Percentiles rank a stretch among this genome's conserved stretches.
phyloP scores from a whole-genome alignment of 2,797 vertebrate genomes.

The Danio aesculapii region DNA sequence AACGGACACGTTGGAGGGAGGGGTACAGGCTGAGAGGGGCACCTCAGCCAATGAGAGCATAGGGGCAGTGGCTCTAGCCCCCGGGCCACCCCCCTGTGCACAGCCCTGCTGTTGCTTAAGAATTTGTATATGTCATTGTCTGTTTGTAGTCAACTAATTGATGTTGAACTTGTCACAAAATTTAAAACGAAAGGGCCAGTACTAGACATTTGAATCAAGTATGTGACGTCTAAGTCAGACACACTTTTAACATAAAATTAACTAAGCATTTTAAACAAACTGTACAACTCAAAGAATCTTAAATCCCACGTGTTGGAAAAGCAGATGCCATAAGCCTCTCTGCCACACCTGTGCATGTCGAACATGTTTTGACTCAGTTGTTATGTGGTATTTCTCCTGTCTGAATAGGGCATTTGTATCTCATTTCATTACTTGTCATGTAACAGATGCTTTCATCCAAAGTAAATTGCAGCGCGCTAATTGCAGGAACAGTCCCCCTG shows the following conservation, averaged over 20 bases:
- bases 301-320: neutral
- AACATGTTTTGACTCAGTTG: slow-evolving; percentile 12
- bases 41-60: too few species aligned
- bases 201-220: too few species aligned
- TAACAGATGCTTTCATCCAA: slow-evolving; percentile 40
- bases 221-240: neutral
- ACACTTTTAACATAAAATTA: neutral
- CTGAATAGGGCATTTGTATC: slow-evolving; percentile 16
- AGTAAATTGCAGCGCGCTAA: slow-evolving; percentile 34
- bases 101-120: too few species aligned
- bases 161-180: too few species aligned
- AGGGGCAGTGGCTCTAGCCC: too few species aligned
- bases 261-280: neutral
- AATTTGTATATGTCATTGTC: too few species aligned
- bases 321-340: neutral
- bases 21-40: too few species aligned
- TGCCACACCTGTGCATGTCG: neutral
- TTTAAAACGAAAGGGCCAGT: too few species aligned
- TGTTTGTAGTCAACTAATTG: too few species aligned
- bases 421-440: slow-evolving; percentile 47
- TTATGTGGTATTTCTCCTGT: neutral
- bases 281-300: neutral
- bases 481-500: slow-evolving; percentile 34
- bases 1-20: too few species aligned
- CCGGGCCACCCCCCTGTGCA: too few species aligned